These are phyloP conservation scores for Mamestra configurata DNA, from an alignment of 1,140 invertebrate genomes.

Conservation along the genomic window DNA sequence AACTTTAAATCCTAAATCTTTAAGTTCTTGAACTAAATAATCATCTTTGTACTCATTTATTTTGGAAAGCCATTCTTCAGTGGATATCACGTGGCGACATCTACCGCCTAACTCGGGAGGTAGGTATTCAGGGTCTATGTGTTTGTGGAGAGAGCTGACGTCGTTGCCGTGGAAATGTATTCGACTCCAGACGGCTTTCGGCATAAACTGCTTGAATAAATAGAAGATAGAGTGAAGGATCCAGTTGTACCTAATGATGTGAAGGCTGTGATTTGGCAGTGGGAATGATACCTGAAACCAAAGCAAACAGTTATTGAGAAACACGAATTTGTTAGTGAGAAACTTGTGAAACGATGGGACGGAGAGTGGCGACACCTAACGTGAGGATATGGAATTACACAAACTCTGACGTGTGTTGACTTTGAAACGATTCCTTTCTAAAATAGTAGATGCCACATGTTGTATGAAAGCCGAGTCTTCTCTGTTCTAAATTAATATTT, in stretches of 20 bases:
- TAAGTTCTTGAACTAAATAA: conserved; percentile 74
- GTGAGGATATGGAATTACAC: neutral
- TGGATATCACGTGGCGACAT: conserved; percentile 76
- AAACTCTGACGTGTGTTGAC: neutral
- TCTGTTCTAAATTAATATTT: too few relatives aligned
- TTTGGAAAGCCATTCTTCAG: conserved; percentile 76
- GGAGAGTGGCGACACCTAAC: neutral
- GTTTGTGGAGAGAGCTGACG: conserved; percentile 92
- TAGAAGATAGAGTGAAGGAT: conserved; percentile 92
- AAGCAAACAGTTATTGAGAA: neutral
- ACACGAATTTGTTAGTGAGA: too few relatives aligned
- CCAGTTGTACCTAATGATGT: conserved; percentile 94
- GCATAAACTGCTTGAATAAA: conserved; percentile 92
- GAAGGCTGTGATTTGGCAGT: conserved; percentile 91
- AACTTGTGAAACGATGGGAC: too few relatives aligned
- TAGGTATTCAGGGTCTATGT: conserved; percentile 91
- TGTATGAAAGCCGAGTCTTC: neutral
- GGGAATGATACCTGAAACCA: conserved; percentile 90
- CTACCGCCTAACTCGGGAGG: conserved; percentile 92
- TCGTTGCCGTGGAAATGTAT: conserved; percentile 93
- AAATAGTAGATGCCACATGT: neutral
- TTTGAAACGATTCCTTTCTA: neutral
- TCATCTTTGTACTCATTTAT: conserved; percentile 81
- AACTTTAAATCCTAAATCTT: conserved; percentile 74
- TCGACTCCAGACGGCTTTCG: conserved; percentile 90